Base-by-base conservation (phyloP, 2,113 vertebrate genomes). In the Artemisiospiza belli region DNA sequence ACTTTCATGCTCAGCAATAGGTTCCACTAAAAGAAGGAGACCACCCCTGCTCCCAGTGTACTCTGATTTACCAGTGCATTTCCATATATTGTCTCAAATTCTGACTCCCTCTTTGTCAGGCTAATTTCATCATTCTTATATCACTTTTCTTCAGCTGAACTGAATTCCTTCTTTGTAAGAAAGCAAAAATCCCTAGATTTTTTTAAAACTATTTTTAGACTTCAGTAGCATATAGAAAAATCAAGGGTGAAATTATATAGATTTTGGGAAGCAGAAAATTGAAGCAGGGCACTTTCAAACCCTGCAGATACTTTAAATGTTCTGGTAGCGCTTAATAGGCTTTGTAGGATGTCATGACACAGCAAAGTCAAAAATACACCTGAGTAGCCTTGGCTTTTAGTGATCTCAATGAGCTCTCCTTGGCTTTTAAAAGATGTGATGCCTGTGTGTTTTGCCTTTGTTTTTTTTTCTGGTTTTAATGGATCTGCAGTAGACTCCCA, bases 61-160 rank as follows among this genome's bases (percentile, higher is more conserved):
- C 15, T 85, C 44, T 73, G 63, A 61, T 69, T 88, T 73, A 21
- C n/a, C 44, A 39, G 11, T 22, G 19, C 17, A 27, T 74, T 75
- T 68, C 44, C 18, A 35, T 35, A 12, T 6, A 23, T 28, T 0
- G 0, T 10, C 67, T 41, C 44, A 43, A 63, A 25, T 47, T 70
- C 78, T 83, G 43, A 44, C 27, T 79, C 4, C 5, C 3, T 44
- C 21, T 55, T 67, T 83, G 14, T 76, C 31, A 66, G 27, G 14
- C 7, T 92, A 10, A 44, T 67, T 79, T 80, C 33, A 11, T 47
- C 13, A 21, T 81, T 77, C 28, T 46, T 30, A 4, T 49, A n/a
- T 31, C 64, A 58, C 7, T 62, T 90, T 67, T 75, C 11, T 76
- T 78, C 37, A 74, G 5, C 18, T 54, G 30, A 43, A 39, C 12